These are phyloP conservation scores for Ceratina australensis DNA, from an alignment of 1,140 invertebrate species.

Conservation along the genomic window DNA sequence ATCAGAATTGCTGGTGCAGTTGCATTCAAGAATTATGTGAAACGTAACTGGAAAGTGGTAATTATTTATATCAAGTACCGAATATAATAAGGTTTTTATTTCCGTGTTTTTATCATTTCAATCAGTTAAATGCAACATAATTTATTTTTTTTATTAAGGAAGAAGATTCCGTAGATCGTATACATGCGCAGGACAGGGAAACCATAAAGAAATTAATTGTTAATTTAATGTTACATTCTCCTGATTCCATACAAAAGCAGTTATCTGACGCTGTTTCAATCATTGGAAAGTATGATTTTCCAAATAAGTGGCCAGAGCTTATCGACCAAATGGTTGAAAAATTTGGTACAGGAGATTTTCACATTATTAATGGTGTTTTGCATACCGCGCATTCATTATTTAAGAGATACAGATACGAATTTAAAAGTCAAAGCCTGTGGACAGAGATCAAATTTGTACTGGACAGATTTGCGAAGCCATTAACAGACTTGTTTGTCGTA, in stretches of 20 bases:
- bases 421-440: slow-evolving; percentile 97
- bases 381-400: slow-evolving; percentile 97
- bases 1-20: slow-evolving; percentile 94
- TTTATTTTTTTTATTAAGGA: slow-evolving; percentile 79
- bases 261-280: slow-evolving; percentile 97
- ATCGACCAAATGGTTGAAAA: slow-evolving; percentile 95
- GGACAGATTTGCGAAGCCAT: slow-evolving; percentile 94
- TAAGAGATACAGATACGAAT: slow-evolving; percentile 96
- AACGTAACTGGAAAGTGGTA: slow-evolving; percentile 96
- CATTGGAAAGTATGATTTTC: slow-evolving; percentile 96
- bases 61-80: slow-evolving; percentile 70
- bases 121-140: slow-evolving; percentile 1
- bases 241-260: slow-evolving; percentile 94
- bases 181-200: slow-evolving; percentile 88
- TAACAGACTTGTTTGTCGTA: slow-evolving; percentile 95
- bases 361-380: slow-evolving; percentile 96
- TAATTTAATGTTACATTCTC: slow-evolving; percentile 94
- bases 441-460: slow-evolving; percentile 98
- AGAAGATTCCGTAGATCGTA: slow-evolving; percentile 89
- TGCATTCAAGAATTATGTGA: slow-evolving; percentile 98
- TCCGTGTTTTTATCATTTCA: slow-evolving; percentile 19
- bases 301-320: slow-evolving; percentile 94
- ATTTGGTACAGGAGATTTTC: slow-evolving; percentile 94
- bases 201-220: slow-evolving; percentile 93
- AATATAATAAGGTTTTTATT: not conserved